Evolutionary conservation across 2,113 vertebrate genomes (phyloP).

Genomic region (Odocoileus hemionus): DNA sequence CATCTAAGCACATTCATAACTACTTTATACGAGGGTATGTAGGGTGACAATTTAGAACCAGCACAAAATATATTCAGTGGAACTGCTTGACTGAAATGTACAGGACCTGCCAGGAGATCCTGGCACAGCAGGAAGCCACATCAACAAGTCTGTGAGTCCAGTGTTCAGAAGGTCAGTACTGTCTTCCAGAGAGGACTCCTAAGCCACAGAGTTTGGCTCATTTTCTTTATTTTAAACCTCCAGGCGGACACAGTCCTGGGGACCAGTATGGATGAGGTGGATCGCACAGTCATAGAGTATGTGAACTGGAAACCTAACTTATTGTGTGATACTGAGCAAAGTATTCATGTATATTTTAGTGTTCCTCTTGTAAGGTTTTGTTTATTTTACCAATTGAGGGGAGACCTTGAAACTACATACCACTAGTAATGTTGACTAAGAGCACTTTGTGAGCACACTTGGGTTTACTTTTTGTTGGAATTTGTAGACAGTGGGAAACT

Average conservation of each 20-base stretch:
- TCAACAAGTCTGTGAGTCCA: slow-evolving; percentile 50
- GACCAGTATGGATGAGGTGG: background rate
- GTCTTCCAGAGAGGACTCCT: slow-evolving; percentile 31
- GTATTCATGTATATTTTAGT: background rate
- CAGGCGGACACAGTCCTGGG: background rate
- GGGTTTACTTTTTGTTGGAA: slow-evolving; percentile 41
- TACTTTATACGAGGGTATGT: background rate
- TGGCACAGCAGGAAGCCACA: slow-evolving; percentile 79
- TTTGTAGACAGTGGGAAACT: slow-evolving; percentile 13
- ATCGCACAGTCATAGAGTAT: slow-evolving; percentile 3
- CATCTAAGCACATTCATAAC: background rate
- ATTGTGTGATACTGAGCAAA: background rate
- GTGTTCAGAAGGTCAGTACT: slow-evolving; percentile 22
- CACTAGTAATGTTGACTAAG: background rate
- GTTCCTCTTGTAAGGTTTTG: background rate
- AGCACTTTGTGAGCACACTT: slow-evolving; percentile 10
- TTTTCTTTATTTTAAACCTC: background rate
- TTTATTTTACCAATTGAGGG: background rate
- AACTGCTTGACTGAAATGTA: slow-evolving; percentile 93
- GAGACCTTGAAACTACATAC: background rate
- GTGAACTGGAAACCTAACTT: slow-evolving; percentile 25
- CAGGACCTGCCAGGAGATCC: slow-evolving; percentile 94
- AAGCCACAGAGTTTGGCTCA: background rate
- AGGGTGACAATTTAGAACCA: background rate
- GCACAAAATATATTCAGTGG: background rate